Evolutionary conservation across 2,113 vertebrate species (phyloP).

Genomic region (Phyllostomus discolor): DNA sequence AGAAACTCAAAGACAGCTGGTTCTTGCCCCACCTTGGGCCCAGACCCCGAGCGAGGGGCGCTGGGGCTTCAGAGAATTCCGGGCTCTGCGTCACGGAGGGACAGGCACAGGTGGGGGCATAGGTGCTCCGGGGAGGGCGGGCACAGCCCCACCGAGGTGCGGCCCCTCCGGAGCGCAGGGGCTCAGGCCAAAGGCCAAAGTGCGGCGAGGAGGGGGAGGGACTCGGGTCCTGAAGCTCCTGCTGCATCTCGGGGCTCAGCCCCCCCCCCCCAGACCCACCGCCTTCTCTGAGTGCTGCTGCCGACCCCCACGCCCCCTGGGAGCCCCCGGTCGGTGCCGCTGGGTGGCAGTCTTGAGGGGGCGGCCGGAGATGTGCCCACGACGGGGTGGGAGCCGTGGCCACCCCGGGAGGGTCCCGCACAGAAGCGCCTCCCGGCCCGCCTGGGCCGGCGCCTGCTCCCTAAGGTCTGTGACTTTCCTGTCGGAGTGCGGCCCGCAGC

Average conservation of each 20-base stretch:
- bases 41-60: neutral
- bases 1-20: neutral
- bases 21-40: neutral
- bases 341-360: neutral
- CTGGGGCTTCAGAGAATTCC: neutral
- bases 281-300: rapidly evolving
- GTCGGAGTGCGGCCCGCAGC: rapidly evolving
- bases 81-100: neutral
- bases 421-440: rapidly evolving
- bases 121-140: neutral
- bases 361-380: rapidly evolving
- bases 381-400: rapidly evolving
- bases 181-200: neutral
- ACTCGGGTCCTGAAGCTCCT: neutral
- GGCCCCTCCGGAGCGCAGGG: neutral
- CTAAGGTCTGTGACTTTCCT: neutral
- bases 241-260: neutral
- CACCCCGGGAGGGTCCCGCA: neutral
- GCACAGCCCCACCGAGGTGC: neutral
- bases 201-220: rapidly evolving
- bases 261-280: neutral
- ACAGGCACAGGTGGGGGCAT: neutral
- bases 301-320: rapidly evolving
- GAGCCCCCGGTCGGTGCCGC: neutral
- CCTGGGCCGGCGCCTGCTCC: neutral